These are phyloP conservation scores for Morinoia aosen DNA, from an alignment of 2,888 invertebrate species.

Conservation along the genomic window DNA sequence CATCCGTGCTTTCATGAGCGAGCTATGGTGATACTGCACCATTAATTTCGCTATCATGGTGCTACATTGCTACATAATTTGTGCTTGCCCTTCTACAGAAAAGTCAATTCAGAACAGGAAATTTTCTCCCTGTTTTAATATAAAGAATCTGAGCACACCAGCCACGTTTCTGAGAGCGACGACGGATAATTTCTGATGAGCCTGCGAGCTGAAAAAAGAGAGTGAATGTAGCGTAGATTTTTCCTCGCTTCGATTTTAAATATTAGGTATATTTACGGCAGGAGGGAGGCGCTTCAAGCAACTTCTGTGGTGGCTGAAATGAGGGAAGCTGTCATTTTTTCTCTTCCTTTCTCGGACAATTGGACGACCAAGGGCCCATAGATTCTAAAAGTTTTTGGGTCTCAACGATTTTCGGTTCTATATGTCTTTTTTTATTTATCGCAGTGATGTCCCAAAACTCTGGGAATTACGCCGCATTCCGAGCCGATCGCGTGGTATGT, in stretches of 20 bases:
- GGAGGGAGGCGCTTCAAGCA: neutral
- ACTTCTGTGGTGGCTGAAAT: neutral
- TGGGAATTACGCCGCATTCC: neutral
- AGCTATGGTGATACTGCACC: neutral
- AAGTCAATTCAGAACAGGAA: neutral
- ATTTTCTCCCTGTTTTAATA: neutral
- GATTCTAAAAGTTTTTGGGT: neutral
- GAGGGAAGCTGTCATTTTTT: neutral
- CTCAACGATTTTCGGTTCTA: slow-evolving; percentile 17
- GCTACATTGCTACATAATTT: neutral
- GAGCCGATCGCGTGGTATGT: neutral
- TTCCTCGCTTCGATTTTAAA: neutral
- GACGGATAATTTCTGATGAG: neutral
- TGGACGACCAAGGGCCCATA: slow-evolving; percentile 12
- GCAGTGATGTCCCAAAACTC: neutral
- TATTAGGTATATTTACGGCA: neutral
- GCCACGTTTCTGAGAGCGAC: neutral
- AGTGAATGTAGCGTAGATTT: neutral
- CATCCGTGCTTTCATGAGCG: neutral
- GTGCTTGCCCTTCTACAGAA: no score
- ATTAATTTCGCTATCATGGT: neutral
- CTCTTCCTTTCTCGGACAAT: neutral
- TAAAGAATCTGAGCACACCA: neutral
- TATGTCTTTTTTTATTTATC: slow-evolving; percentile 2
- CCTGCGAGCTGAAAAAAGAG: neutral